Base-by-base conservation (phyloP, 2,888 invertebrate genomes). In the Galerucella calmariensis region DNA sequence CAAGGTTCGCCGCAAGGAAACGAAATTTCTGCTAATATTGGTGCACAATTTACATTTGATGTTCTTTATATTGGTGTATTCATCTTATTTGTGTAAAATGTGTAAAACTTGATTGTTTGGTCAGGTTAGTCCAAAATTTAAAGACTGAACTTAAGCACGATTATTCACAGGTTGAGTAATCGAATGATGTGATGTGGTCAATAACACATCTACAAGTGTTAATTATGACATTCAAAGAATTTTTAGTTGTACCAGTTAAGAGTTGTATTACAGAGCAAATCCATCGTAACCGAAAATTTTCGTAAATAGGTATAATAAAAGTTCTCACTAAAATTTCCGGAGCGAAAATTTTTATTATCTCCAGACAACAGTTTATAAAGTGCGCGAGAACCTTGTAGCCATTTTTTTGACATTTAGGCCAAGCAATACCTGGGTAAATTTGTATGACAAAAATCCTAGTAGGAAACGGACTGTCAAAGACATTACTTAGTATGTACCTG, bases 1-100 rank as follows among this genome's bases (percentile, higher is more conserved):
- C 83, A 83, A 80, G 83, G 66, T 82, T 82, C 59, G 12, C 65
- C 58, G 14, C 46, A n/a, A 20, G 71, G 65, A 20, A 66, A 35
- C 12, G 71, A 71, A 4, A 16, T 35, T 5, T 14, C 53, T 11
- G 65, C 53, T 27, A 71, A 65, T 65, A 53, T 44, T 46, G 56
- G 56, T 44, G 58, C 24, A 71, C 20, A 71, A 20, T 20, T 63
- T 65, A 20, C 56, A n/a, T 58, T 65, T 12, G 35, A 58, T 61
- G 35, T 71, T 16, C 14, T 71, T 20, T 65, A 10, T 24, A 24
- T 71, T 46, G 56, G 44, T 58, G 65, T 71, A 20, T 65, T 56
- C n/a, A 44, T 58, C n/a, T 65, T 71, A 11, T 71, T 73, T 44
- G 44, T 74, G 58, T 73, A 71, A 65, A 65, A 58, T 53, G 35